Percentiles rank a stretch among this genome's conserved stretches.
These are phyloP conservation scores for Danio jaintianensis DNA, from an alignment of 2,797 vertebrate genomes.

Conservation along the genomic window DNA sequence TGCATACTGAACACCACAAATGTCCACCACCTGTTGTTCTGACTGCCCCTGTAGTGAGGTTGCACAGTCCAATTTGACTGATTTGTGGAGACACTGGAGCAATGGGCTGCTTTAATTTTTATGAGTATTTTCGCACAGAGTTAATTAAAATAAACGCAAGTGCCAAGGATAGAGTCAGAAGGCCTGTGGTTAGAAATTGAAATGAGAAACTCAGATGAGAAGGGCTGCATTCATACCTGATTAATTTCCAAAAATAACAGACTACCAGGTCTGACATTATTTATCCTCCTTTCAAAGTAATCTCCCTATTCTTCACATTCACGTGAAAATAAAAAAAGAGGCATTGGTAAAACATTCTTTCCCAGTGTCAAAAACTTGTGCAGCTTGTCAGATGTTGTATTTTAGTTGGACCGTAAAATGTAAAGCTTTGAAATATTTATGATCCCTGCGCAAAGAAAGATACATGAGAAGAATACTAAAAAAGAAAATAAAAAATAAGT, in stretches of 20 bases:
- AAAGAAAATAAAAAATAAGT: constrained; percentile 66
- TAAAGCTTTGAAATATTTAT: constrained; percentile 65
- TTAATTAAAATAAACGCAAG: constrained; percentile 16
- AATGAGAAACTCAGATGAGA: constrained; percentile 10
- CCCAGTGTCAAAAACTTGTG: constrained; percentile 63
- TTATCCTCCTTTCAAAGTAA: constrained; percentile 48
- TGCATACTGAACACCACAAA: constrained; percentile 70
- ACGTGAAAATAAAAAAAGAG: constrained; percentile 53
- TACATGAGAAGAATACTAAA: constrained; percentile 73
- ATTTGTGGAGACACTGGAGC: constrained; percentile 29
- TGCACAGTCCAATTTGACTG: constrained; percentile 44
- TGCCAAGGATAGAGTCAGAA: constrained; percentile 3
- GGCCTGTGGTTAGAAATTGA: constrained; percentile 24
- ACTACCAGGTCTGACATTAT: constrained; percentile 45
- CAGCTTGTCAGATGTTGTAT: constrained; percentile 63
- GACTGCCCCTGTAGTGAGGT: constrained; percentile 22
- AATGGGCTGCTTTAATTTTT: constrained; percentile 26
- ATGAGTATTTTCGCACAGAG: constrained; percentile 22
- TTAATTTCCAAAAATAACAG: constrained; percentile 50
- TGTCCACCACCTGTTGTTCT: constrained; percentile 66
- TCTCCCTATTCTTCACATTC: constrained; percentile 35
- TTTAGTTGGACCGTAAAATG: constrained; percentile 74
- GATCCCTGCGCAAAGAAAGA: constrained; percentile 72
- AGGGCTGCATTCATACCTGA: constrained; percentile 25
- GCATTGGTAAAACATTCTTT: constrained; percentile 61